These are phyloP conservation scores for Pararge aegeria DNA, from an alignment of 1,140 invertebrate species.

Conservation along the genomic window DNA sequence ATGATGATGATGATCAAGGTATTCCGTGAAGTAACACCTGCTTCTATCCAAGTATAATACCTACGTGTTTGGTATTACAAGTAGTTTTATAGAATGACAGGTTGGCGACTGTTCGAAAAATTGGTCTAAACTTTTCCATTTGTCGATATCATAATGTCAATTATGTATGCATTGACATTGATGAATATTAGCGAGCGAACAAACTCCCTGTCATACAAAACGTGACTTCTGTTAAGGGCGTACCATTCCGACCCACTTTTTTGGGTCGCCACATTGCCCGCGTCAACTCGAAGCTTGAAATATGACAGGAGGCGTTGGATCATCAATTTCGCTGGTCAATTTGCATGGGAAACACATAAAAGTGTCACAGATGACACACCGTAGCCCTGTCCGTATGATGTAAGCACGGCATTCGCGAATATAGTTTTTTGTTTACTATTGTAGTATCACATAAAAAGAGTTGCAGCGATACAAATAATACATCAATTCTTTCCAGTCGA, in stretches of 20 bases:
- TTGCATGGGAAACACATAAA: slow-evolving; percentile 55
- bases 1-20: too few species aligned
- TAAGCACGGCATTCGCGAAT: slow-evolving; percentile 2
- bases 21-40: too few species aligned
- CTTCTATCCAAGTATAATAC: too few species aligned
- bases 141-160: background rate
- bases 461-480: background rate
- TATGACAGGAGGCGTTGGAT: slow-evolving; percentile 37
- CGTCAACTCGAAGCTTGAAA: slow-evolving; percentile 35
- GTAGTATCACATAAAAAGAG: slow-evolving; percentile 2
- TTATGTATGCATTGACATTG: background rate
- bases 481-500: too few species aligned
- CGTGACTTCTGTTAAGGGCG: slow-evolving; percentile 2
- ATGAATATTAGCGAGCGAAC: background rate
- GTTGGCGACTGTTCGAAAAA: too few species aligned
- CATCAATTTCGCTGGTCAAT: slow-evolving; percentile 43
- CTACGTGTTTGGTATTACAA: too few species aligned
- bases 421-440: slow-evolving; percentile 10
- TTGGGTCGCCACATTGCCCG: slow-evolving; percentile 14
- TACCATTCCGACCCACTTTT: slow-evolving; percentile 10
- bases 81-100: too few species aligned
- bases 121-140: too few species aligned
- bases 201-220: slow-evolving; percentile 2
- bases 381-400: background rate
- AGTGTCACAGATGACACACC: slow-evolving; percentile 44